phyloP scores from a whole-genome alignment of 2,797 vertebrate genomes.

The Peromyscus attwateri region DNA sequence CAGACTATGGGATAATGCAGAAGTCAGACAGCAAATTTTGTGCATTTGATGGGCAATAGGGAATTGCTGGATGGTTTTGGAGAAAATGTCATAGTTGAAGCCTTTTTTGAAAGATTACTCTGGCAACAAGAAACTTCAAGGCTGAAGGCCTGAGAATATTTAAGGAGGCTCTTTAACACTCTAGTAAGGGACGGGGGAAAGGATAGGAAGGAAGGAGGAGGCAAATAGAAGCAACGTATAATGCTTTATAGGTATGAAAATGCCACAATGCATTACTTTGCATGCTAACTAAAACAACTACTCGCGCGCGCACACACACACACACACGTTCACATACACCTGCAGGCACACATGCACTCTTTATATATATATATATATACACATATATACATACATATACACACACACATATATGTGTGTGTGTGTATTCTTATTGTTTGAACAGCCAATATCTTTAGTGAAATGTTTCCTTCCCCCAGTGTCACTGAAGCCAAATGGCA shows the following conservation, averaged over 20 bases:
- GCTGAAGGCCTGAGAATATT: background rate
- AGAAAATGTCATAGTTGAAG: background rate
- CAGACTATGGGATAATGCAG: background rate
- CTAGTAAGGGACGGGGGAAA: background rate
- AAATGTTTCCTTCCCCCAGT: slow-evolving; percentile 21
- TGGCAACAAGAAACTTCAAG: background rate
- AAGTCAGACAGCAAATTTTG: background rate
- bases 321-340: no score
- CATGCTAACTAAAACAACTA: background rate
- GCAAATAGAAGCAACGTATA: background rate
- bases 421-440: background rate
- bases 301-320: no score
- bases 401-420: background rate
- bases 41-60: slow-evolving; percentile 39
- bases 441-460: slow-evolving; percentile 48
- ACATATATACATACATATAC: background rate
- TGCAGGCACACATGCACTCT: no score
- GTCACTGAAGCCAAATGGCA: slow-evolving; percentile 2
- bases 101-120: slow-evolving; percentile 5
- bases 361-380: background rate
- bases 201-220: background rate
- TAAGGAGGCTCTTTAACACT: background rate
- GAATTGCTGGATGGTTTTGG: background rate
- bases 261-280: background rate
- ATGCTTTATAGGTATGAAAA: background rate